Evolutionary conservation across 2,797 vertebrate genomes (phyloP).

Genomic region (Chanos chanos): DNA sequence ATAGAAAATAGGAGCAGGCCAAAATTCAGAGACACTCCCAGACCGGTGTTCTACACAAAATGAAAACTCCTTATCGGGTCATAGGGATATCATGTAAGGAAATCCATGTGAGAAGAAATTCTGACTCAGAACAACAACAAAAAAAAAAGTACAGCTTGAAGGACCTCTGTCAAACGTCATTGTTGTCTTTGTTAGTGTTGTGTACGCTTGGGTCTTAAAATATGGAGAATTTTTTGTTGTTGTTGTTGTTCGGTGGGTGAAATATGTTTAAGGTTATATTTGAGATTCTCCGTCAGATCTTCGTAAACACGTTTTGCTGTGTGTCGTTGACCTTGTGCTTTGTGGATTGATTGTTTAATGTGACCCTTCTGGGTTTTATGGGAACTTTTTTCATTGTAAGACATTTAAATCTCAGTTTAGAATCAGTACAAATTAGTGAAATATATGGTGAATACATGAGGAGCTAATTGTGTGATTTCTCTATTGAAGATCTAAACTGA

Average conservation of each 20-base stretch:
- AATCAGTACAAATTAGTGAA: no score
- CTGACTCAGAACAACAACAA: slow-evolving; percentile 63
- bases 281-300: no score
- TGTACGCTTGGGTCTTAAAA: slow-evolving; percentile 56
- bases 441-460: no score
- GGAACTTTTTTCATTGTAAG: no score
- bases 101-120: slow-evolving; percentile 77
- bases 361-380: no score
- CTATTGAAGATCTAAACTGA: no score
- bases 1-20: slow-evolving; percentile 63
- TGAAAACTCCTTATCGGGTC: slow-evolving; percentile 64
- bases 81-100: slow-evolving; percentile 74
- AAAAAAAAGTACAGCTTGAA: slow-evolving; percentile 65
- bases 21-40: slow-evolving; percentile 71
- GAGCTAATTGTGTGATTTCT: no score
- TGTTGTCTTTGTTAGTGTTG: slow-evolving; percentile 65
- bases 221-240: slow-evolving; percentile 48
- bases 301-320: no score
- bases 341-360: no score
- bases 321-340: no score
- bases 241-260: not conserved
- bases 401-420: no score
- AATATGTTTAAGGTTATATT: no score
- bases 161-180: slow-evolving; percentile 63
- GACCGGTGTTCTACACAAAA: slow-evolving; percentile 57